Percentiles rank a stretch among this genome's conserved stretches.
These are phyloP conservation scores for Ceuthmochares aereus DNA, from an alignment of 2,113 vertebrate species.

Conservation along the genomic window DNA sequence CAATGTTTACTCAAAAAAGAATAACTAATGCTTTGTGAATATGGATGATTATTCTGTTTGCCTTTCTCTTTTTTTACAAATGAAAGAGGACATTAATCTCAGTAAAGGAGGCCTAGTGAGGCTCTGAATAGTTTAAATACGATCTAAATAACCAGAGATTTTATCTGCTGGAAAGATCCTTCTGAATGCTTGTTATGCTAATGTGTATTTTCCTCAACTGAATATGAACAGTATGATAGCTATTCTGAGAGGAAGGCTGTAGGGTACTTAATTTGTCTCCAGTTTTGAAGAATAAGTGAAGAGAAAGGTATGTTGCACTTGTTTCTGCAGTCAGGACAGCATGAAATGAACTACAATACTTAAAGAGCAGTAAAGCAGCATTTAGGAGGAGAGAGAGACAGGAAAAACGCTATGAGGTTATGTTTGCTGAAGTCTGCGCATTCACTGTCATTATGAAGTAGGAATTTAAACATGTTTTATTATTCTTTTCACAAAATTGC, in stretches of 20 bases:
- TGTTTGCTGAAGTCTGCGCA: neutral
- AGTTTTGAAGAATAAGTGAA: neutral
- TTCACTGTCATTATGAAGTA: neutral
- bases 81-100: neutral
- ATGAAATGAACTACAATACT: neutral
- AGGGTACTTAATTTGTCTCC: neutral
- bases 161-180: neutral
- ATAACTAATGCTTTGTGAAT: neutral
- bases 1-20: neutral
- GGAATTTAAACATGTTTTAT: neutral
- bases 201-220: neutral
- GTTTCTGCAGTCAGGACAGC: neutral
- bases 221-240: neutral
- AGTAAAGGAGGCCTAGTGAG: neutral
- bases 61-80: neutral
- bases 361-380: neutral
- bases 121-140: neutral
- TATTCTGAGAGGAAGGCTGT: neutral
- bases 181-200: neutral
- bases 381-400: neutral
- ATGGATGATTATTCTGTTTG: neutral
- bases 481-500: slow-evolving; percentile 10
- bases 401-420: neutral
- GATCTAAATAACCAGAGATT: neutral
- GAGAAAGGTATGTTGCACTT: neutral